These are phyloP conservation scores for Epizoanthus illoricatus DNA, from an alignment of 92 coral and sea anemone species.

Conservation along the genomic window DNA sequence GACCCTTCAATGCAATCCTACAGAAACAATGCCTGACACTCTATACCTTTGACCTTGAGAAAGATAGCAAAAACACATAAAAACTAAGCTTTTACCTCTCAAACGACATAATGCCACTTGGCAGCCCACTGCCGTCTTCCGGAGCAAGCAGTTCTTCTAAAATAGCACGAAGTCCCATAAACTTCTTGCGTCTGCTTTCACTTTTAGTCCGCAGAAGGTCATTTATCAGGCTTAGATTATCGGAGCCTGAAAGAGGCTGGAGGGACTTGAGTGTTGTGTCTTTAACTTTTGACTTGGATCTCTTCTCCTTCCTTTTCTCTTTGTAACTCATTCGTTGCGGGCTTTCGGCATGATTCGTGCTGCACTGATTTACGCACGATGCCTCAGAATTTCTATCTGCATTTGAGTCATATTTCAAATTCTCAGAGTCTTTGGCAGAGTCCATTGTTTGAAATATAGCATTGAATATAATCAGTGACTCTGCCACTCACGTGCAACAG, in stretches of 20 bases:
- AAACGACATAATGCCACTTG: conserved; percentile 33
- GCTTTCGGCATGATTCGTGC: conserved; percentile 39
- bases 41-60: conserved; percentile 31
- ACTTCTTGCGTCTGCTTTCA: conserved; percentile 30
- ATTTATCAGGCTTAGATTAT: conserved; percentile 35
- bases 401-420: conserved; percentile 30
- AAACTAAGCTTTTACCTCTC: conserved; percentile 29
- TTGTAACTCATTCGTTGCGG: conserved; percentile 27
- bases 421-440: not conserved
- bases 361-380: conserved; percentile 20
- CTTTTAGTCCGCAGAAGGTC: conserved; percentile 34
- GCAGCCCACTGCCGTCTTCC: conserved; percentile 29
- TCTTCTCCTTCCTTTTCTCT: conserved; percentile 30
- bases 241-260: conserved; percentile 27
- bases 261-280: conserved; percentile 37
- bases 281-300: conserved; percentile 12
- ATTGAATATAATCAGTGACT: not conserved
- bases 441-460: conserved; percentile 25
- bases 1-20: too few species aligned
- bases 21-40: conserved; percentile 2
- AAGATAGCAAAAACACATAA: conserved; percentile 14
- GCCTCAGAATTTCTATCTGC: conserved; percentile 25
- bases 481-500: not conserved
- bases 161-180: conserved; percentile 32
- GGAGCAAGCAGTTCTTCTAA: conserved; percentile 33